Conservation (phyloP, 2,113 vertebrate genomes). For the Fukomys damarensis region DNA sequence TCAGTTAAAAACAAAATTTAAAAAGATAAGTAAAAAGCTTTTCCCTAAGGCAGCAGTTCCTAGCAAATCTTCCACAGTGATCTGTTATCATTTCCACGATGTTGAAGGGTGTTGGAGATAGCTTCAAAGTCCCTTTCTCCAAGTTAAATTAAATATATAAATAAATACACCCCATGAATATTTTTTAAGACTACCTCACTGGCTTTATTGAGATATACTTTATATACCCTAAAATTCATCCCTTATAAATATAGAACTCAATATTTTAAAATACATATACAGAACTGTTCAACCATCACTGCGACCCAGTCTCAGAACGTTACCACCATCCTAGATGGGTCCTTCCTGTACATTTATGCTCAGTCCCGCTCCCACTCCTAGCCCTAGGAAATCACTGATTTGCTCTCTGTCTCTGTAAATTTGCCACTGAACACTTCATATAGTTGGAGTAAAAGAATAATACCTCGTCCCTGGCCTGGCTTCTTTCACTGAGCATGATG, state of each 20-base stretch:
- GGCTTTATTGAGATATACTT: background rate
- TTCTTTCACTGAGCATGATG: background rate
- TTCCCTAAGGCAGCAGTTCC: background rate
- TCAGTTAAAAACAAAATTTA: background rate
- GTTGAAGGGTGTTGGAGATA: background rate
- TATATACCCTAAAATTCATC: background rate
- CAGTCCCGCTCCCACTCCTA: too few relatives aligned
- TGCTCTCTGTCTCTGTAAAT: background rate
- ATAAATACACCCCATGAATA: background rate
- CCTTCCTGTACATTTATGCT: accelerated
- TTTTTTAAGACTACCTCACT: background rate
- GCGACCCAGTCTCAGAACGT: background rate
- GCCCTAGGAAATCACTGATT: background rate
- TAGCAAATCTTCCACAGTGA: too few relatives aligned
- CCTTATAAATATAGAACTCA: background rate
- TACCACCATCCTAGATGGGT: accelerated
- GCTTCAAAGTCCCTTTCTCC: background rate
- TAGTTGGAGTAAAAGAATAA: background rate
- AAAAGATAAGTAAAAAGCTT: background rate
- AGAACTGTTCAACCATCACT: background rate
- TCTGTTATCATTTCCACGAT: background rate
- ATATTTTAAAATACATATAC: background rate
- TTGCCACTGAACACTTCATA: background rate
- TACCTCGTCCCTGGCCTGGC: background rate
- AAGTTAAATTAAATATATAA: background rate